Conservation (phyloP, 2,888 invertebrate genomes). For the Trissoscelio sp. region DNA sequence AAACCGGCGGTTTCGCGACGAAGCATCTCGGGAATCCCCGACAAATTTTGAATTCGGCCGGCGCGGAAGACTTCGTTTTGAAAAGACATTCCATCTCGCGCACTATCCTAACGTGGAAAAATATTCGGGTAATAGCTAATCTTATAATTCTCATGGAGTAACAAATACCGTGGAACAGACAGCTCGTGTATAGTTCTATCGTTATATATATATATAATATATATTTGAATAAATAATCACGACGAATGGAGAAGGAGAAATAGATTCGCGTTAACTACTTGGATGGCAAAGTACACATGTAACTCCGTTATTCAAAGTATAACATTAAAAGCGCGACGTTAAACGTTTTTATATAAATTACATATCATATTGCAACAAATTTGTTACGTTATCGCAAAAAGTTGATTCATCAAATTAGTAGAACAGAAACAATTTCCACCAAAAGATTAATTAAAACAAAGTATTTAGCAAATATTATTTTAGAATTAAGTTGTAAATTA, state of each 20-base stretch:
- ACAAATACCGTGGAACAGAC: constrained; percentile 55
- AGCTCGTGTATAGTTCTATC: constrained; percentile 44
- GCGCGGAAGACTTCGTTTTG: constrained; percentile 31
- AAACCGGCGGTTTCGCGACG: no score
- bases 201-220: constrained; percentile 42
- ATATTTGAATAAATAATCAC: constrained; percentile 57
- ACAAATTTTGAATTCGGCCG: neutral
- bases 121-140: constrained; percentile 42
- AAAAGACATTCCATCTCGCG: constrained; percentile 40
- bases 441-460: no score
- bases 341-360: constrained; percentile 24
- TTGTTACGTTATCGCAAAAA: neutral
- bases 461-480: no score
- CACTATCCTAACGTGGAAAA: constrained; percentile 41
- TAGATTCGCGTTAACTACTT: constrained; percentile 30
- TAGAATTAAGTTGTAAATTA: no score
- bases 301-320: constrained; percentile 13
- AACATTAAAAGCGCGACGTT: constrained; percentile 15
- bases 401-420: no score
- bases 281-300: constrained; percentile 34
- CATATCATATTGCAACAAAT: constrained; percentile 40
- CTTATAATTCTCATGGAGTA: constrained; percentile 51
- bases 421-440: no score
- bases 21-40: no score
- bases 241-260: constrained; percentile 30